A percentile compares a stretch with the other conserved stretches of the same genome.
These are phyloP conservation scores for Lasioglossum figueresi DNA, from an alignment of 2,888 invertebrate species.

Conservation along the genomic window DNA sequence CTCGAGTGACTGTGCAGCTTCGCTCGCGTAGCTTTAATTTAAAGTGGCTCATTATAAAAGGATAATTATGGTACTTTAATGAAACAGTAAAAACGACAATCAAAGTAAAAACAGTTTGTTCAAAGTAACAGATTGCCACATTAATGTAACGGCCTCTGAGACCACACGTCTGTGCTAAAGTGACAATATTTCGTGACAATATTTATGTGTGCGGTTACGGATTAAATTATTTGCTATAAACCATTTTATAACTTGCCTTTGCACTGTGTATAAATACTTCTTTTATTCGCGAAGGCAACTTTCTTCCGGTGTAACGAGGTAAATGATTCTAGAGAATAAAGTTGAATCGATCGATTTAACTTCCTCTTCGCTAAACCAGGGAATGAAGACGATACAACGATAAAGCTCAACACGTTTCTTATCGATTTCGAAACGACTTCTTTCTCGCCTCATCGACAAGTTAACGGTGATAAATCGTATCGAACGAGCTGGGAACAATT, in stretches of 20 bases:
- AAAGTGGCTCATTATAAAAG: background rate
- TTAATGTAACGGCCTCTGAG: background rate
- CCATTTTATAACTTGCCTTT: background rate
- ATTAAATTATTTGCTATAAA: background rate
- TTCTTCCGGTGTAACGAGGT: background rate
- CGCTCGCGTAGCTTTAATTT: background rate
- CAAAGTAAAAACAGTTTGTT: background rate
- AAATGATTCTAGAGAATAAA: background rate
- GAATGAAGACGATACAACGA: constrained; percentile 1
- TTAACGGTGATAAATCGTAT: background rate
- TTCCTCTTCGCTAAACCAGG: background rate
- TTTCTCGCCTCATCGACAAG: background rate
- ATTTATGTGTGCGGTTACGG: too few species aligned
- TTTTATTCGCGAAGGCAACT: too few species aligned
- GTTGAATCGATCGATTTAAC: background rate
- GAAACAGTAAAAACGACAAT: background rate
- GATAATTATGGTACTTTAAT: background rate
- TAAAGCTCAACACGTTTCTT: background rate
- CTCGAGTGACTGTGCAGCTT: background rate
- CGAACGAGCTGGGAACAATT: background rate
- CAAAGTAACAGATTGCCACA: background rate
- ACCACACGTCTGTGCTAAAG: background rate
- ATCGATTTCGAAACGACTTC: background rate
- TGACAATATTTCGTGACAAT: background rate
- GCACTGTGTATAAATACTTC: background rate